Conservation (phyloP, 2,888 invertebrate species). For the Gerris lacustris region DNA sequence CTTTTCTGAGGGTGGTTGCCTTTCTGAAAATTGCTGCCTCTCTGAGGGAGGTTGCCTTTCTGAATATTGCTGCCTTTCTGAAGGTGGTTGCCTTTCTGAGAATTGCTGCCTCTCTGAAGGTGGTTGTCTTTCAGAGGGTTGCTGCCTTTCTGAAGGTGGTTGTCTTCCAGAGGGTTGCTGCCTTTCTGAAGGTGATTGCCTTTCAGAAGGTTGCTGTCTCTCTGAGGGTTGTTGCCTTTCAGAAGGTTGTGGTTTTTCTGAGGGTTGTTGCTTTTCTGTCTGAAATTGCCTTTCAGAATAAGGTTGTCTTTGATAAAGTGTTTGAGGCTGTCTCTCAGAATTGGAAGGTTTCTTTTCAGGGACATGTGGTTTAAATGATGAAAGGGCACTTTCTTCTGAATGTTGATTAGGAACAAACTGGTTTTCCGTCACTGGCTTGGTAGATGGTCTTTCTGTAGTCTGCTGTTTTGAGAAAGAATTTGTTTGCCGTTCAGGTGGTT, state of each 20-base stretch:
- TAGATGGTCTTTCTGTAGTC: background rate
- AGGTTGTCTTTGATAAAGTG: background rate
- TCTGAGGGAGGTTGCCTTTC: background rate
- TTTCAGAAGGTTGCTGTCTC: background rate
- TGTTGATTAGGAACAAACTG: background rate
- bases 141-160: background rate
- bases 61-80: background rate
- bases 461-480: background rate
- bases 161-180: background rate
- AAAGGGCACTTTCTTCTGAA: no score
- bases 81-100: background rate
- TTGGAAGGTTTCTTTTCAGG: background rate
- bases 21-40: background rate
- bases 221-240: background rate
- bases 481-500: background rate
- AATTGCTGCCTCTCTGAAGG: background rate
- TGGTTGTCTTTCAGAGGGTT: background rate
- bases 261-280: no score
- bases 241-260: no score
- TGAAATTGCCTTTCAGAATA: background rate
- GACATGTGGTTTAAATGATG: background rate
- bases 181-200: background rate
- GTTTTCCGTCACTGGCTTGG: background rate
- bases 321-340: background rate
- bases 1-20: background rate